A percentile compares a stretch with the other conserved stretches of the same genome.
Evolutionary conservation across 2,888 invertebrate genomes (phyloP).

Genomic region (Nemapogon koenigi): DNA sequence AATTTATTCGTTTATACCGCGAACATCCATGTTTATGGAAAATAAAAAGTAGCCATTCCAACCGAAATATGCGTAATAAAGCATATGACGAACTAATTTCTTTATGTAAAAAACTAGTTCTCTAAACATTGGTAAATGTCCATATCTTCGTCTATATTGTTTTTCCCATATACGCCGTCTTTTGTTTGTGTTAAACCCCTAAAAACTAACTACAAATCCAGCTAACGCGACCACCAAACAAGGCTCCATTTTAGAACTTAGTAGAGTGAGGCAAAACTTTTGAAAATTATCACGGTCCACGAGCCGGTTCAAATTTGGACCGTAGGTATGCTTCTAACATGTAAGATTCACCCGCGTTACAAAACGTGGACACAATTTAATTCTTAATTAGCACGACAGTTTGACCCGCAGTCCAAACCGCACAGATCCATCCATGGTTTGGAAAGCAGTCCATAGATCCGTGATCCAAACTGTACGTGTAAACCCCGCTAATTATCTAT

Average conservation of each 20-base stretch:
- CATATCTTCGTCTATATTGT: conserved; percentile 12
- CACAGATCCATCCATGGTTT: conserved; percentile 8
- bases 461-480: conserved; percentile 8
- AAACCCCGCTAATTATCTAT: neutral
- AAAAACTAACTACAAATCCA: conserved; percentile 11
- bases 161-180: conserved; percentile 14
- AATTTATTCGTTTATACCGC: too few relatives aligned
- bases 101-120: too few relatives aligned
- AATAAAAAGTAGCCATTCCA: too few relatives aligned
- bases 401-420: conserved; percentile 9
- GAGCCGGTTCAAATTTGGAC: conserved; percentile 3
- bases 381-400: conserved; percentile 9
- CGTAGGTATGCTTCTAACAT: conserved; percentile 5
- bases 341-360: conserved; percentile 6
- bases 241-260: conserved; percentile 10
- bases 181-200: conserved; percentile 5
- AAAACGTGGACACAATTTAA: conserved; percentile 8
- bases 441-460: conserved; percentile 9
- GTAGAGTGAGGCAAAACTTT: conserved; percentile 7
- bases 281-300: conserved; percentile 8
- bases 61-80: too few relatives aligned
- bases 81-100: too few relatives aligned
- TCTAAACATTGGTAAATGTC: conserved; percentile 13
- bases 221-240: conserved; percentile 12
- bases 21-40: too few relatives aligned